Conservation (phyloP, 2,113 vertebrate species). For the Eleginops maclovinus region DNA sequence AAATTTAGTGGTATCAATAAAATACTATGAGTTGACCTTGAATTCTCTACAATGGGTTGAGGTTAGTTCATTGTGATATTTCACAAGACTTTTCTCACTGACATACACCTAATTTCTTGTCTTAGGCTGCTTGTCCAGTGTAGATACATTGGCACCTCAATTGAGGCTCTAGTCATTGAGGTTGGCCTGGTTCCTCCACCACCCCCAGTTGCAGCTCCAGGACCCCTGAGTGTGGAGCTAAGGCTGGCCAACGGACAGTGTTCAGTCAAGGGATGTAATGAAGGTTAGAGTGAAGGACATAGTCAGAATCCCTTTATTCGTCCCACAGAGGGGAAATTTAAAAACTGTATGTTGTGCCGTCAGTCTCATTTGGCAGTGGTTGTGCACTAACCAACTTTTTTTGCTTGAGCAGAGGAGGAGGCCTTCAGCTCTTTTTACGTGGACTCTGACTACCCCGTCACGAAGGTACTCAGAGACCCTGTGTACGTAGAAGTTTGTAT, state of each 20-base stretch:
- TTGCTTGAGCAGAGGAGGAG: slow-evolving; percentile 49
- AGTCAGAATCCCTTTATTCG: no score
- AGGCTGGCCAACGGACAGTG: slow-evolving; percentile 73
- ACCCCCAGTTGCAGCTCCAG: slow-evolving; percentile 61
- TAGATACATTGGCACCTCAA: slow-evolving; percentile 63
- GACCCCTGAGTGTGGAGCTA: slow-evolving; percentile 74
- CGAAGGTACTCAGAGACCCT: slow-evolving; percentile 83
- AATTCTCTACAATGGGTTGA: not conserved
- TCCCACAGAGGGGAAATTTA: no score
- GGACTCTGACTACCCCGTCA: slow-evolving; percentile 70
- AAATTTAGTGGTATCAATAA: not conserved
- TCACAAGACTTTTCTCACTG: not conserved
- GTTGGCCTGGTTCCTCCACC: slow-evolving; percentile 42
- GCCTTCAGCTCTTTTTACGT: slow-evolving; percentile 70
- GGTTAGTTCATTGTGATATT: not conserved
- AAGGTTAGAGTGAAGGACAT: slow-evolving; percentile 60
- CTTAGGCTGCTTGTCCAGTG: slow-evolving; percentile 74
- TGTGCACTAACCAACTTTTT: slow-evolving; percentile 5
- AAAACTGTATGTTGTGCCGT: not conserved
- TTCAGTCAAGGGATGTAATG: slow-evolving; percentile 57
- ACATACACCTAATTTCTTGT: not conserved
- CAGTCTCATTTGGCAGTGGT: not conserved
- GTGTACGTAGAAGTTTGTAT: slow-evolving; percentile 85
- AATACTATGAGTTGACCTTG: not conserved
- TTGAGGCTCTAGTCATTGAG: slow-evolving; percentile 65